These are phyloP conservation scores for Tichodroma muraria DNA, from an alignment of 2,113 vertebrate genomes.

Conservation along the genomic window DNA sequence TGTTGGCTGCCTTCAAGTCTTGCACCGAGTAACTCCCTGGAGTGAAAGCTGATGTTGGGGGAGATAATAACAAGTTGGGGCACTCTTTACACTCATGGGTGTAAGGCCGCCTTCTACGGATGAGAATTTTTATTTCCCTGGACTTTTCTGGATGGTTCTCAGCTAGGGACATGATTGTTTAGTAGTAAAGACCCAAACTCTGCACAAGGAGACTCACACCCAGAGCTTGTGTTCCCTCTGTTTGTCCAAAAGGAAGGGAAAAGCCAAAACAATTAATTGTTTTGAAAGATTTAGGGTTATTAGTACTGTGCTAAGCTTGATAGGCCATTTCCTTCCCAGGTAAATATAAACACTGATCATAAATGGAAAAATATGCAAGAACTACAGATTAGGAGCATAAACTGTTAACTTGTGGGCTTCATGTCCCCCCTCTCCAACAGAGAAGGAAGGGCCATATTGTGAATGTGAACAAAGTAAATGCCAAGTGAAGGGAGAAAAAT, in stretches of 20 bases:
- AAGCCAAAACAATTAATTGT: background rate
- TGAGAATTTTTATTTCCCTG: background rate
- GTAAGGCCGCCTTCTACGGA: background rate
- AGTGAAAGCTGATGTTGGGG: background rate
- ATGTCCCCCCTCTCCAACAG: background rate
- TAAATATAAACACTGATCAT: background rate
- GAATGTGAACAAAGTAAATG: constrained; percentile 7
- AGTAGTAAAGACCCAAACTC: background rate
- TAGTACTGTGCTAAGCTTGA: background rate
- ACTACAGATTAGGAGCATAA: background rate
- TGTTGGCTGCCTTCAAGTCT: background rate
- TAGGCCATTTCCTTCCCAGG: background rate
- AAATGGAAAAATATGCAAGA: background rate
- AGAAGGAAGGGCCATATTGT: background rate
- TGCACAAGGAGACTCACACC: background rate
- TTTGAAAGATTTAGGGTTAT: background rate
- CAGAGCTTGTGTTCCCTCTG: background rate
- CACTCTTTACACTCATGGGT: background rate
- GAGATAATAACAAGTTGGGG: background rate
- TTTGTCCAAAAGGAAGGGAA: background rate
- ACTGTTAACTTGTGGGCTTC: background rate
- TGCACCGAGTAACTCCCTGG: background rate
- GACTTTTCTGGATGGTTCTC: background rate
- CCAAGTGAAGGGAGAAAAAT: constrained; percentile 40
- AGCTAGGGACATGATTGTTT: background rate